Evolutionary conservation across 2,888 invertebrate species (phyloP).

Genomic region (Cryptus armator): DNA sequence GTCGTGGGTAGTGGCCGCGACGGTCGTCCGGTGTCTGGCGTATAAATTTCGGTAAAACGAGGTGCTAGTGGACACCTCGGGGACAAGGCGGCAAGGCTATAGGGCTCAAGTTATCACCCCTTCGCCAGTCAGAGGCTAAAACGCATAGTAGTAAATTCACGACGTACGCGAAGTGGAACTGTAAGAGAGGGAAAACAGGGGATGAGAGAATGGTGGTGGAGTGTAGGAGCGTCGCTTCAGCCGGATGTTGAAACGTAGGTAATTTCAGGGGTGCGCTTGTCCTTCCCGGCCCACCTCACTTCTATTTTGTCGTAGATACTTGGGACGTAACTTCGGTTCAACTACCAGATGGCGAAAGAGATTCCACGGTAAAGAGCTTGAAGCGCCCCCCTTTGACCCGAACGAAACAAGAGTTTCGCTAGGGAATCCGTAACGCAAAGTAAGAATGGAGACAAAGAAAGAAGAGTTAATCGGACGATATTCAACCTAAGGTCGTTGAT

Average conservation of each 20-base stretch:
- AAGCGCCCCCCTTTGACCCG: not conserved
- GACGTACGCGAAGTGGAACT: constrained; percentile 63
- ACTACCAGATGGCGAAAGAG: constrained; percentile 67
- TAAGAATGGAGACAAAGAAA: not conserved
- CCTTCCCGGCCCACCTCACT: constrained; percentile 44
- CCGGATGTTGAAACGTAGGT: constrained; percentile 68
- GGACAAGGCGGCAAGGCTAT: constrained; percentile 2
- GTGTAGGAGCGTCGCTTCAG: constrained; percentile 42
- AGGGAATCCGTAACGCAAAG: not conserved
- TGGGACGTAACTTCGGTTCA: constrained; percentile 69
- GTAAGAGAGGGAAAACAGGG: not conserved
- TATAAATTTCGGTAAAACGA: constrained; percentile 57
- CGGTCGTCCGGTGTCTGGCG: constrained; percentile 33
- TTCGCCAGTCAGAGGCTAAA: constrained; percentile 8
- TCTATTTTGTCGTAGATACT: constrained; percentile 38
- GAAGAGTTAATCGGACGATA: constrained; percentile 2
- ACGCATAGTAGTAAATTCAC: constrained; percentile 68
- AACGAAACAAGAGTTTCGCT: not conserved
- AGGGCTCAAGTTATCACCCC: not conserved
- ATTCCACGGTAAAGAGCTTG: constrained; percentile 46
- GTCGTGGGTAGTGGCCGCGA: constrained; percentile 31
- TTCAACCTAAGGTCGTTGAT: constrained; percentile 5
- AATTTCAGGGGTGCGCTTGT: constrained; percentile 41
- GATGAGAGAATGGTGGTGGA: not conserved
- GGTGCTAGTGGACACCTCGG: constrained; percentile 16